Evolutionary conservation across 1,140 invertebrate genomes (phyloP).

Genomic region (Eriosoma lanigerum): DNA sequence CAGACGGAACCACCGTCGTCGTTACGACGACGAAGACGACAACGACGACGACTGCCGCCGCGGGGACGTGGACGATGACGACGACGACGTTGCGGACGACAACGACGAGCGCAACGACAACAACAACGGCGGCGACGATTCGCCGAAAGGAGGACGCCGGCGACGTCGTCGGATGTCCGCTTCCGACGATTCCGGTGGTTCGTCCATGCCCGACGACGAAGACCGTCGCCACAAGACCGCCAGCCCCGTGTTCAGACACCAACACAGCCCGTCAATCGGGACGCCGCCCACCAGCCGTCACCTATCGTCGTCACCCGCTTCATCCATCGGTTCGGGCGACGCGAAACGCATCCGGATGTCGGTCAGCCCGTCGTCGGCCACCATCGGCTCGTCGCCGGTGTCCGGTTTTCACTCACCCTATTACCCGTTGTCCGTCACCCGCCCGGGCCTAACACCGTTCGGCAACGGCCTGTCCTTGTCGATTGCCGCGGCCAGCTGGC

Average conservation of each 20-base stretch:
- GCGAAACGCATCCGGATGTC: conserved; percentile 37
- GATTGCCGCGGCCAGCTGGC: conserved; percentile 56
- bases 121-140: conserved; percentile 18
- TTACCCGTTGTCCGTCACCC: conserved; percentile 59
- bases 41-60: conserved; percentile 52
- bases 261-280: conserved; percentile 56
- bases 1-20: conserved; percentile 54
- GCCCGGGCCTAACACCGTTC: conserved; percentile 59
- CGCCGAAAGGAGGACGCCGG: neutral
- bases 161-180: conserved; percentile 5
- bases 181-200: conserved; percentile 54
- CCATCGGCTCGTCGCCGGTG: conserved; percentile 30
- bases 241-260: conserved; percentile 63
- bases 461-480: neutral
- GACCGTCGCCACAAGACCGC: conserved; percentile 57
- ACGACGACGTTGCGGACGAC: conserved; percentile 59
- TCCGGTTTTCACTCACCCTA: conserved; percentile 55
- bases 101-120: conserved; percentile 10
- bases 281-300: conserved; percentile 1
- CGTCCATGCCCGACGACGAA: conserved; percentile 60
- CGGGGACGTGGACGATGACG: conserved; percentile 60
- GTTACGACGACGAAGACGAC: conserved; percentile 56
- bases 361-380: conserved; percentile 21
- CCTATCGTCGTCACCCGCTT: conserved; percentile 20
- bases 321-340: conserved; percentile 31